Conservation (phyloP, 2,797 vertebrate genomes). For the Pipistrellus nathusii region DNA sequence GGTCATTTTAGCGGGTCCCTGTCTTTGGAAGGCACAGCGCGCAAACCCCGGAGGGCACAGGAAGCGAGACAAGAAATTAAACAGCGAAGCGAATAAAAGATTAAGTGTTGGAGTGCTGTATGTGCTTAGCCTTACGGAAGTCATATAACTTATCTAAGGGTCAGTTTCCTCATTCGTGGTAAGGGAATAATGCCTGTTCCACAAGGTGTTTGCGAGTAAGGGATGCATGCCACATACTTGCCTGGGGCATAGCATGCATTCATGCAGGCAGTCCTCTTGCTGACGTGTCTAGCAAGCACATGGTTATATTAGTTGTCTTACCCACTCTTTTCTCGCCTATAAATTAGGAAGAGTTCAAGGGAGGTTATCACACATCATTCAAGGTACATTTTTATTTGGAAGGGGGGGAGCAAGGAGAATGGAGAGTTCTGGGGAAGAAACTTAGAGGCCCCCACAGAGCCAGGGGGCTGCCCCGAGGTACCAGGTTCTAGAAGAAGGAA, state of each 20-base stretch:
- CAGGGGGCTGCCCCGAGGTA: slow-evolving; percentile 7
- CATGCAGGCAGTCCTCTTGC: not conserved
- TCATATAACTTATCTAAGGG: not conserved
- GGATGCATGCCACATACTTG: not conserved
- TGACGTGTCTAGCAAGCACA: not conserved
- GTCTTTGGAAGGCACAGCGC: slow-evolving; percentile 13
- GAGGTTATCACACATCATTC: not conserved
- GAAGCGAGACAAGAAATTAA: not conserved
- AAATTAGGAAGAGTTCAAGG: not conserved
- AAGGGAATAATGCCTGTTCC: not conserved
- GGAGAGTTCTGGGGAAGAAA: not conserved
- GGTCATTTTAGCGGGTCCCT: not conserved
- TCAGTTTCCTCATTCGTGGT: not conserved
- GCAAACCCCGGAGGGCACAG: not conserved
- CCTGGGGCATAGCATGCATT: not conserved
- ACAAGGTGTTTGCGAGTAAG: too few relatives aligned
- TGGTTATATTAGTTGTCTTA: not conserved
- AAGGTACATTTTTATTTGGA: not conserved
- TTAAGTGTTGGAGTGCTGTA: not conserved
- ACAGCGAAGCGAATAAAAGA: not conserved
- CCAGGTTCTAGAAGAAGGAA: slow-evolving; percentile 48
- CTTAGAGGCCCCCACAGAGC: not conserved
- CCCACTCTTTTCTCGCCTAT: not conserved
- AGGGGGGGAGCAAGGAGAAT: not conserved
- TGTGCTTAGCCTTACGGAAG: not conserved